A percentile compares a stretch with the other conserved stretches of the same genome.
phyloP scores from a whole-genome alignment of 2,113 vertebrate species.

The Illadopsis cleaveri region DNA sequence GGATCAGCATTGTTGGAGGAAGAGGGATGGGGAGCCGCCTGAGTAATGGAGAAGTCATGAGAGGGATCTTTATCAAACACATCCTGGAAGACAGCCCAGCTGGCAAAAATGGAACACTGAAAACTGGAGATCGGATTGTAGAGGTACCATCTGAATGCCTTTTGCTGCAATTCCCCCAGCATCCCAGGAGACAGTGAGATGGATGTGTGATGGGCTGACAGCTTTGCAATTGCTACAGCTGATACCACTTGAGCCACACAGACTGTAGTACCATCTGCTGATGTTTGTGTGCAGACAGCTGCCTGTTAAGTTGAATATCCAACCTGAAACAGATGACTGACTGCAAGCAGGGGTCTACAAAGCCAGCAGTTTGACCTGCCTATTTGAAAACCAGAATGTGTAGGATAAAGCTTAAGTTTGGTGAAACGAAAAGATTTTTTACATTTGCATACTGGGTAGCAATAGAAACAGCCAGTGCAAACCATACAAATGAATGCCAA shows the following conservation, averaged over 20 bases:
- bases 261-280: background rate
- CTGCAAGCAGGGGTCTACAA: background rate
- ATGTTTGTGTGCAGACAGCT: background rate
- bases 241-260: background rate
- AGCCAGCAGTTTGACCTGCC: background rate
- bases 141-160: conserved; percentile 77
- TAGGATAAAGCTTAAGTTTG: background rate
- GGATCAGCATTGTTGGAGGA: conserved; percentile 97
- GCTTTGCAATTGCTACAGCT: background rate
- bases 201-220: background rate
- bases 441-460: background rate
- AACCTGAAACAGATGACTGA: background rate
- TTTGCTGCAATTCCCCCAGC: background rate
- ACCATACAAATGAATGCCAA: background rate
- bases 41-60: conserved; percentile 95
- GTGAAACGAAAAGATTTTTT: background rate
- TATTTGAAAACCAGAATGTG: background rate
- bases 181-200: background rate
- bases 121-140: conserved; percentile 93
- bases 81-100: conserved; percentile 96
- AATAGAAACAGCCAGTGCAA: background rate
- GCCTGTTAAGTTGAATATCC: background rate
- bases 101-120: conserved; percentile 91
- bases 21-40: conserved; percentile 97
- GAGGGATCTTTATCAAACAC: conserved; percentile 98